These are phyloP conservation scores for Leptodactylus fuscus DNA, from an alignment of 2,113 vertebrate genomes.

Conservation along the genomic window DNA sequence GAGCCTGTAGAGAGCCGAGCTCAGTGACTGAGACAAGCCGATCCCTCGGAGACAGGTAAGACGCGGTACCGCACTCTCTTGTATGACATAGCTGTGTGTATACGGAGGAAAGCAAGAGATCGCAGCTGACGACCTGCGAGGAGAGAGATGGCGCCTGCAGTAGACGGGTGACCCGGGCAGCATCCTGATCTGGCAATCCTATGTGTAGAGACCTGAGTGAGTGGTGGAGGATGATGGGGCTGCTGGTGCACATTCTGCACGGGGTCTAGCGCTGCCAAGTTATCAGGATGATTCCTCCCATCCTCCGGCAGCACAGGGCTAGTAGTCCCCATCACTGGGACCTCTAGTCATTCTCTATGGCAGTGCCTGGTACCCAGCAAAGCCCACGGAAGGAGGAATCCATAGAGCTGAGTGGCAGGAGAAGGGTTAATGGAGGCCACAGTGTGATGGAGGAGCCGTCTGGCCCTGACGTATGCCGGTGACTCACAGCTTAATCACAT, in stretches of 20 bases:
- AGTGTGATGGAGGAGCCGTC: conserved; percentile 3
- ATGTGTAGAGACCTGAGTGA: too few relatives aligned
- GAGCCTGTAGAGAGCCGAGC: neutral
- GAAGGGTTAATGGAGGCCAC: conserved; percentile 12
- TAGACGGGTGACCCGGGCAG: neutral
- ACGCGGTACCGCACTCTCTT: neutral
- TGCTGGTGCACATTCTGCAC: neutral
- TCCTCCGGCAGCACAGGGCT: too few relatives aligned
- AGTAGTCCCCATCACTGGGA: too few relatives aligned
- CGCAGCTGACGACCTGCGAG: neutral
- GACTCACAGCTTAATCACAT: conserved; percentile 48
- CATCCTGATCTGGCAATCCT: neutral
- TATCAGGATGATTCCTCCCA: neutral
- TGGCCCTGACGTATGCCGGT: conserved; percentile 31
- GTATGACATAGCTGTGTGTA: neutral
- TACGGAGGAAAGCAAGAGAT: neutral
- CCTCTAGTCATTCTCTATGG: too few relatives aligned
- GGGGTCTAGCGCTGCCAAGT: too few relatives aligned
- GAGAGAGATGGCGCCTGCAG: neutral
- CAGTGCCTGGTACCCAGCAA: too few relatives aligned
- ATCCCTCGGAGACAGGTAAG: neutral
- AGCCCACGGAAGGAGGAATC: too few relatives aligned
- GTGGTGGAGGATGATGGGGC: neutral
- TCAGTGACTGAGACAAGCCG: neutral
- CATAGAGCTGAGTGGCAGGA: too few relatives aligned